Percentiles rank a stretch among this genome's conserved stretches.
phyloP scores from a whole-genome alignment of 1,140 invertebrate species.

The Parapsyche elsis region DNA sequence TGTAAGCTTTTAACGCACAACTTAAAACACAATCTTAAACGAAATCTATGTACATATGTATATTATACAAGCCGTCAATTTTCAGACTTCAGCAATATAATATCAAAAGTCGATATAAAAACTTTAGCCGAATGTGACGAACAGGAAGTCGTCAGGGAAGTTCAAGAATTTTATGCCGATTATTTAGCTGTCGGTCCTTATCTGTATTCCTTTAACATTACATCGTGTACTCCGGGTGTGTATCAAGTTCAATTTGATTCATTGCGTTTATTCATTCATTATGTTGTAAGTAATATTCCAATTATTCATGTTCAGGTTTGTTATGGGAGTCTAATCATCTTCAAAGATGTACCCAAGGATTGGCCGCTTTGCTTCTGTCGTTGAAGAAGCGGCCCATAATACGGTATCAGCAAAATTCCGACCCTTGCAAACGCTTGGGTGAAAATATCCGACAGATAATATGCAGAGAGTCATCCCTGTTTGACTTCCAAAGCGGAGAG shows the following conservation, averaged over 20 bases:
- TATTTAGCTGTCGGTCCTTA: constrained; percentile 92
- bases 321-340: constrained; percentile 81
- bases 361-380: constrained; percentile 89
- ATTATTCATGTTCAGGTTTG: constrained; percentile 65
- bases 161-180: constrained; percentile 96
- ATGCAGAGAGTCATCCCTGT: constrained; percentile 86
- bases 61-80: constrained; percentile 40
- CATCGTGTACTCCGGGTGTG: constrained; percentile 71
- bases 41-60: background rate
- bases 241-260: background rate
- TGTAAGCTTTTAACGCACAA: constrained; percentile 74
- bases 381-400: constrained; percentile 92
- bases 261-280: background rate
- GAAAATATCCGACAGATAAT: constrained; percentile 87
- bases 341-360: constrained; percentile 84
- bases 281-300: background rate
- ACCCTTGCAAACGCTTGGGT: constrained; percentile 85
- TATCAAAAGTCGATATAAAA: constrained; percentile 97
- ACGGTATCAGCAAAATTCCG: constrained; percentile 90
- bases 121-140: constrained; percentile 96
- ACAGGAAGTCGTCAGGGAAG: constrained; percentile 94
- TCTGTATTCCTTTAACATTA: constrained; percentile 83
- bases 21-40: background rate
- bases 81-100: constrained; percentile 97
- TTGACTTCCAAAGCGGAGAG: constrained; percentile 84